Percentiles rank a stretch among this genome's conserved stretches.
Evolutionary conservation across 2,888 invertebrate species (phyloP).

Genomic region (Ochropleura plecta): DNA sequence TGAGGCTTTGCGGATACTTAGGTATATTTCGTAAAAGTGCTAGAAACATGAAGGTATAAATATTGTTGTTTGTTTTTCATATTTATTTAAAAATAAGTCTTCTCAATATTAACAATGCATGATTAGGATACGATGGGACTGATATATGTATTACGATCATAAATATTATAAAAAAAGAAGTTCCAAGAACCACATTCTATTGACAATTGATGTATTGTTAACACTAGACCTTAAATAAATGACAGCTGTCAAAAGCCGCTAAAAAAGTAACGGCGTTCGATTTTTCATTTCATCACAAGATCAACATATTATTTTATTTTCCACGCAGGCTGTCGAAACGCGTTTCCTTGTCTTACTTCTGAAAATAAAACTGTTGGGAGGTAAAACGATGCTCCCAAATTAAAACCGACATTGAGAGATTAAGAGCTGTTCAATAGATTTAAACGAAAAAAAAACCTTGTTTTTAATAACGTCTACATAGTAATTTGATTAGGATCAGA

Average conservation of each 20-base stretch:
- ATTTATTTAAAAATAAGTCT: not conserved
- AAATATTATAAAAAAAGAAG: no score
- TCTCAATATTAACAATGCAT: no score
- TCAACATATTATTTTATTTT: constrained; percentile 73
- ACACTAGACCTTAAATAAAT: not conserved
- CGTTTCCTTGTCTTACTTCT: constrained; percentile 80
- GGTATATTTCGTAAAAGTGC: not conserved
- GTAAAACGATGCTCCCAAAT: constrained; percentile 89
- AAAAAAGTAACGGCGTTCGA: constrained; percentile 41
- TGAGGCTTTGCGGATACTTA: constrained; percentile 26
- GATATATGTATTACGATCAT: no score
- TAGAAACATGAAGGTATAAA: not conserved
- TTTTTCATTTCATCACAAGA: constrained; percentile 72
- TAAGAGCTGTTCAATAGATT: constrained; percentile 82
- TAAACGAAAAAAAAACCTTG: constrained; percentile 60
- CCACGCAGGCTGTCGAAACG: constrained; percentile 82
- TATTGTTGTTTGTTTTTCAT: no score
- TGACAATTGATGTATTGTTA: not conserved
- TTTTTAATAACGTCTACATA: constrained; percentile 70
- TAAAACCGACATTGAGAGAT: constrained; percentile 90
- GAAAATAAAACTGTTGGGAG: constrained; percentile 88
- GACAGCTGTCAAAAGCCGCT: not conserved
- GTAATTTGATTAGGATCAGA: constrained; percentile 75
- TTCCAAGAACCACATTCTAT: not conserved
- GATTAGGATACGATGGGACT: no score